Conservation (phyloP, 2,888 invertebrate species). For the Morpho achilles region DNA sequence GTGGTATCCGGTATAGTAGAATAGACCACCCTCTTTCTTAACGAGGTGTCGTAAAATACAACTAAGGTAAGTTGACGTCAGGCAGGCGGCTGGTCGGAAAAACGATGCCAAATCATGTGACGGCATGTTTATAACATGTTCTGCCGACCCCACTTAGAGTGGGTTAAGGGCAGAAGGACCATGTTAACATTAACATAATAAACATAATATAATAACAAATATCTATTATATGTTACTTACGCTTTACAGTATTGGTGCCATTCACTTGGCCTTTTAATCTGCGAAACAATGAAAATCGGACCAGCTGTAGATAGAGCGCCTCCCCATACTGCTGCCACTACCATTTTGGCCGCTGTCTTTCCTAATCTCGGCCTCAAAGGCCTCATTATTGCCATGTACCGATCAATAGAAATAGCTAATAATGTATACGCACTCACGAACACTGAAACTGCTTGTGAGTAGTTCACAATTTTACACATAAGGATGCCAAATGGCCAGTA, state of each 20-base stretch:
- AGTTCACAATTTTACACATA: slow-evolving; percentile 91
- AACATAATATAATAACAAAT: too few relatives aligned
- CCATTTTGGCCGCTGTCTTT: slow-evolving; percentile 82
- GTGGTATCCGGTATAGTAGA: too few relatives aligned
- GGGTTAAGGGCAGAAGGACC: too few relatives aligned
- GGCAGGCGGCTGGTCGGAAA: too few relatives aligned
- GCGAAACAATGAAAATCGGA: slow-evolving; percentile 89
- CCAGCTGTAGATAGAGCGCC: slow-evolving; percentile 88
- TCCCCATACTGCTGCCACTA: slow-evolving; percentile 86
- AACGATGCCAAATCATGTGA: too few relatives aligned
- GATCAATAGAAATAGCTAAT: slow-evolving; percentile 93
- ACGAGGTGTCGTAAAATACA: too few relatives aligned
- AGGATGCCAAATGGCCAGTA: slow-evolving; percentile 93
- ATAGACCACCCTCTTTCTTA: too few relatives aligned
- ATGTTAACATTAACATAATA: too few relatives aligned
- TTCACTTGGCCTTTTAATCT: slow-evolving; percentile 79
- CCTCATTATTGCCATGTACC: slow-evolving; percentile 94
- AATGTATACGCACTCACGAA: slow-evolving; percentile 93
- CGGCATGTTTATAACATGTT: too few relatives aligned
- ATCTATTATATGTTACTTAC: slow-evolving; percentile 62
- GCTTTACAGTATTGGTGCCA: slow-evolving; percentile 82
- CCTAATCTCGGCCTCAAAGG: slow-evolving; percentile 90
- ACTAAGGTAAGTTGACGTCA: too few relatives aligned
- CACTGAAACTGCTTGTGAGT: slow-evolving; percentile 89
- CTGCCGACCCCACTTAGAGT: too few relatives aligned